Base-by-base conservation (phyloP, 2,888 invertebrate species). In the Drosophila fungiperda region DNA sequence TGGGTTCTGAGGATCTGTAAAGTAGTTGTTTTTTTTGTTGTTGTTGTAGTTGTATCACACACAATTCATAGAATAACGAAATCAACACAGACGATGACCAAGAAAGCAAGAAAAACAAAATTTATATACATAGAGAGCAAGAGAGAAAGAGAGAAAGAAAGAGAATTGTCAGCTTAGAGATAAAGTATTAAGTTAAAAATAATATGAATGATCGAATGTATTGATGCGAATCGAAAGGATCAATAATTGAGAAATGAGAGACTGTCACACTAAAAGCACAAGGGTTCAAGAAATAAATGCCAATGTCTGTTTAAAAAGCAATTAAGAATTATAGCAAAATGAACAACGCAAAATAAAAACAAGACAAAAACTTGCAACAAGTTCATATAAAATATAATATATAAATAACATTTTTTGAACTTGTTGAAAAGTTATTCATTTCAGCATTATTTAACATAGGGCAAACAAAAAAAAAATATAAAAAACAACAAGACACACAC, bases 1-100 rank as follows among this genome's bases (percentile, higher is more conserved):
- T 93, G 60, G 92, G 92, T 67, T 93, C 93, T 73, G 92, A 89
- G 70, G 85, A 91, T 68, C 92, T 92, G 80, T 60, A 88, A 90
- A 78, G 77, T 78, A 85, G 67, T 75, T 77, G 62, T 80, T 73
- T 68, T 71, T 57, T 57, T 29, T 54, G 49, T 72, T 52, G 63
- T 52, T 55, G 62, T 67, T 55, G 40, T 61, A 45, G 48, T 68
- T 68, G 68, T 70, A 55, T 72, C 50, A 60, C 36, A 64, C 29
- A 60, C 26, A 54, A 29, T 55, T n/a, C 54, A 58, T 60, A 49
- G 76, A 38, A 65, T 58, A 83, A 52, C 40, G 40, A 61, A 53
- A 67, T 53, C 57, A 58, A 48, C 26, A 77, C 35, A 38, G n/a
- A 71, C 35, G 59, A 73, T 50, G 55, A 36, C 38, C 35, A 60